Conservation (phyloP, 1,140 invertebrate species). For the Monomorium pharaonis region DNA sequence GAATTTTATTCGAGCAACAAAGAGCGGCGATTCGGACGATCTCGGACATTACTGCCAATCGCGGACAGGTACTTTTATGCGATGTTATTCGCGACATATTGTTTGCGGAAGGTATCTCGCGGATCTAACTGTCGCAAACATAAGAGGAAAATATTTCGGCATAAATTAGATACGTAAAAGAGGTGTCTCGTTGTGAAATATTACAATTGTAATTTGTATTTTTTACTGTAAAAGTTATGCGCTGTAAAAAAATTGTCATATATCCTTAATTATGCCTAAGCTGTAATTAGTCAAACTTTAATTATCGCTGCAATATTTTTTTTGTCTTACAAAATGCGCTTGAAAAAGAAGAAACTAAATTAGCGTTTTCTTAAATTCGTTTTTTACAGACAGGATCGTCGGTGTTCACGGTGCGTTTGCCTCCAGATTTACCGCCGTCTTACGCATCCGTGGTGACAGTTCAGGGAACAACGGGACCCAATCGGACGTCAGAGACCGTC, state of each 20-base stretch:
- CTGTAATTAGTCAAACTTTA: neutral
- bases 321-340: neutral
- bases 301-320: neutral
- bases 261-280: neutral
- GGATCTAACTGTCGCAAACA: neutral
- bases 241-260: no score
- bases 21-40: slow-evolving; percentile 24
- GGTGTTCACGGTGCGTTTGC: neutral
- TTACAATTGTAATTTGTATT: neutral
- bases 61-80: slow-evolving; percentile 21
- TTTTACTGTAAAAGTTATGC: no score
- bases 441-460: slow-evolving; percentile 4
- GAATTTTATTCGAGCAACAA: slow-evolving; percentile 5
- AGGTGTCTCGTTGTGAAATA: neutral
- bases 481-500: neutral
- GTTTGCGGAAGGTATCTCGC: neutral
- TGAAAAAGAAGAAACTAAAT: neutral
- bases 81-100: neutral
- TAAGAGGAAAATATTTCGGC: neutral
- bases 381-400: neutral
- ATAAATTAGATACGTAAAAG: neutral
- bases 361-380: neutral
- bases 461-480: neutral
- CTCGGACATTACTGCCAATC: neutral
- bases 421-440: slow-evolving; percentile 25